A percentile compares a stretch with the other conserved stretches of the same genome.
These are phyloP conservation scores for Rhopalosiphum nymphaeae DNA, from an alignment of 2,888 invertebrate genomes.

Conservation along the genomic window DNA sequence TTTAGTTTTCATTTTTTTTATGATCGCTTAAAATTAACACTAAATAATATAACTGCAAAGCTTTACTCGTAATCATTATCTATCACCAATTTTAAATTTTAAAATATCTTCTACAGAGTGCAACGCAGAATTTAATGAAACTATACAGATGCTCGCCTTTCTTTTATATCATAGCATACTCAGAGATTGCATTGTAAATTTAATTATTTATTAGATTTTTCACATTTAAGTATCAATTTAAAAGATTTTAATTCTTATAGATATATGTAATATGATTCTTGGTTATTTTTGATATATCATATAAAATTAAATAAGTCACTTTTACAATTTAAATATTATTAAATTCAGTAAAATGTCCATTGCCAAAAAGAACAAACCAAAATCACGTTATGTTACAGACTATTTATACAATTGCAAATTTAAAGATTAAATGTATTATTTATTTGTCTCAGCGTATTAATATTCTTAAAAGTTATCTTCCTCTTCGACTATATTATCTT, in stretches of 20 bases:
- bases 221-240: neutral
- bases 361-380: neutral
- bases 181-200: neutral
- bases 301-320: neutral
- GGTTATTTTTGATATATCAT: neutral
- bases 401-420: neutral
- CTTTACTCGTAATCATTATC: neutral
- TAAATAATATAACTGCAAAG: neutral
- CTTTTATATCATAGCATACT: neutral
- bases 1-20: neutral
- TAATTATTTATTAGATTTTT: neutral
- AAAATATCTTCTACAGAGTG: neutral
- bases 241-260: neutral
- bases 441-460: neutral
- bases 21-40: neutral
- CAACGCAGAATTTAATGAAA: neutral
- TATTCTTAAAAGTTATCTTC: neutral
- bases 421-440: neutral
- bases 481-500: neutral
- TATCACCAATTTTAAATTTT: too few relatives aligned
- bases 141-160: neutral
- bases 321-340: neutral
- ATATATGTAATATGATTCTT: neutral
- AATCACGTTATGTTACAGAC: neutral
- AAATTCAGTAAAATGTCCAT: neutral